A percentile compares a stretch with the other conserved stretches of the same genome.
Conservation (phyloP, 2,113 vertebrate species). For the Halichoeres trimaculatus region DNA sequence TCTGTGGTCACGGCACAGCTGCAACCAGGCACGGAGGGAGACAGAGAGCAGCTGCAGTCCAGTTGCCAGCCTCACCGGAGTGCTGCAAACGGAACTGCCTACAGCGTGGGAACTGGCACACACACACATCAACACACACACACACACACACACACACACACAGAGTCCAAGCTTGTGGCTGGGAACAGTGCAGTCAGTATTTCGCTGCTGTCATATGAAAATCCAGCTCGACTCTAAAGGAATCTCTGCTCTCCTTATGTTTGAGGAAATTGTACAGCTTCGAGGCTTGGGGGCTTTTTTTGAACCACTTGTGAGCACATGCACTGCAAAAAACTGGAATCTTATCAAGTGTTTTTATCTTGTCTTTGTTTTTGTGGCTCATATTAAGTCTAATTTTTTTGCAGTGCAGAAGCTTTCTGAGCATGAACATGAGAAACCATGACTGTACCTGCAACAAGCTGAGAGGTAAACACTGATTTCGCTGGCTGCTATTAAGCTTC, state of each 20-base stretch:
- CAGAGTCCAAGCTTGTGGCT: constrained; percentile 16
- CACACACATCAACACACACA: constrained; percentile 25
- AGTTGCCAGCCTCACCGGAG: constrained; percentile 71
- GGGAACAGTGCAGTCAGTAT: constrained; percentile 36
- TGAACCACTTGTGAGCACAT: constrained; percentile 29
- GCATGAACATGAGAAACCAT: constrained; percentile 27
- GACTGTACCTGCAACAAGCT: constrained; percentile 34
- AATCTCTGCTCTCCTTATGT: constrained; percentile 1
- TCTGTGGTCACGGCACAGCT: constrained; percentile 47
- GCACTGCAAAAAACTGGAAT: too few species aligned
- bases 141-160: constrained; percentile 18
- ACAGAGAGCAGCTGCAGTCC: constrained; percentile 71
- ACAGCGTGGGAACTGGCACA: constrained; percentile 75
- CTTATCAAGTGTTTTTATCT: too few species aligned
- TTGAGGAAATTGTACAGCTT: constrained; percentile 32
- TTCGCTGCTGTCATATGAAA: constrained; percentile 42
- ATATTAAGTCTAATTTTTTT: constrained; percentile 57
- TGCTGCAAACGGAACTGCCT: constrained; percentile 66
- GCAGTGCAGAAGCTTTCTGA: constrained; percentile 32
- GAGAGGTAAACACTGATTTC: neutral
- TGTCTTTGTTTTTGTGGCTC: too few species aligned
- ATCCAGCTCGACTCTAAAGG: neutral
- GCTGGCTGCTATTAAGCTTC: neutral
- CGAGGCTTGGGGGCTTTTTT: constrained; percentile 11
- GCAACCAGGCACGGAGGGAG: constrained; percentile 52